A percentile compares a stretch with the other conserved stretches of the same genome.
phyloP scores from a whole-genome alignment of 2,113 vertebrate genomes.

The Diphyllodes magnificus region DNA sequence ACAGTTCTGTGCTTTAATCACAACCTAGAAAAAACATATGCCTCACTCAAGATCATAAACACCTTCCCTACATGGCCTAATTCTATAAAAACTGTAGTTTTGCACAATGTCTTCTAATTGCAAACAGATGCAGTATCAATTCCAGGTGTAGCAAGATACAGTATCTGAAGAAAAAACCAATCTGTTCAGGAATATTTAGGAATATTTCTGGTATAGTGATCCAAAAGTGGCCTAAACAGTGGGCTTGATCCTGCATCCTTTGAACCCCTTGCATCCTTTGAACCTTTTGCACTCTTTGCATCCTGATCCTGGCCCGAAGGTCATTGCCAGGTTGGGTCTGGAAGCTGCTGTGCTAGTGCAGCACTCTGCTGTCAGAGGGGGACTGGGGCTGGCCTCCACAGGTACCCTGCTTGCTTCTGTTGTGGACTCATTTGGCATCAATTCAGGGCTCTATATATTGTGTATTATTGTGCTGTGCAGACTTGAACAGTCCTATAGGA shows the following conservation, averaged over 20 bases:
- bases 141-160: slow-evolving; percentile 15
- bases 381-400: not conserved
- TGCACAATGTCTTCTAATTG: slow-evolving; percentile 21
- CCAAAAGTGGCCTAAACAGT: not conserved
- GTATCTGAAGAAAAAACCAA: not conserved
- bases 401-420: not conserved
- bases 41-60: slow-evolving; percentile 32
- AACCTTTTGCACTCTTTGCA: not conserved
- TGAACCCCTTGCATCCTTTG: not conserved
- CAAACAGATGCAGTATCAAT: slow-evolving; percentile 20
- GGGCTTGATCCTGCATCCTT: not conserved
- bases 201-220: not conserved
- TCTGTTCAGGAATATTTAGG: slow-evolving; percentile 5
- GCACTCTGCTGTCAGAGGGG: fast-evolving
- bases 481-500: not conserved
- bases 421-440: not conserved
- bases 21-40: slow-evolving; percentile 16
- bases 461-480: not conserved
- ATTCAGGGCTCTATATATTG: not conserved
- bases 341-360: not conserved
- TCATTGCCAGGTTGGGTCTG: fast-evolving
- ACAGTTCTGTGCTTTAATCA: not conserved
- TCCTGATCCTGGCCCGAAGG: not conserved
- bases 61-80: slow-evolving; percentile 30
- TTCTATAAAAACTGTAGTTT: slow-evolving; percentile 34